Base-by-base conservation (phyloP, 2,797 vertebrate genomes). In the Eidolon dupreanum region DNA sequence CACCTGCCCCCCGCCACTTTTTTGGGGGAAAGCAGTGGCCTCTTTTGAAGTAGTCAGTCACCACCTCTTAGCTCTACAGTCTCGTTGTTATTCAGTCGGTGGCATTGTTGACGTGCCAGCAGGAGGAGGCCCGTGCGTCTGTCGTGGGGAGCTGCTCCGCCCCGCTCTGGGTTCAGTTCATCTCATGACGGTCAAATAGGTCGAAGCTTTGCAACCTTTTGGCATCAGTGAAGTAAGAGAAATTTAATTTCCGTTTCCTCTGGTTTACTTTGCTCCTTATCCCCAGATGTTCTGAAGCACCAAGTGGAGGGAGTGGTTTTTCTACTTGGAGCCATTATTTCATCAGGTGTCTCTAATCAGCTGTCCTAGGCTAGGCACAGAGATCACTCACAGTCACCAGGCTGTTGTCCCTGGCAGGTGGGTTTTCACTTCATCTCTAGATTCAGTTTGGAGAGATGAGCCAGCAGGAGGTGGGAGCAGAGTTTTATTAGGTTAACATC, bases 41-140 rank as follows among this genome's bases (percentile, higher is more conserved):
- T 77, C 53, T 82, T 81, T 81, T 22, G 66, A 55, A 70, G 95
- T 57, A 46, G 38, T 31, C 41, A 24, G 26, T 82, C 46, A 15
- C 20, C 38, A 38, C 41, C 8, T 8, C 66, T 63, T 70, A 51
- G 66, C 59, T 82, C 55, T 12, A 8, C 13, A 1, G 5, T 17
- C 71, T 59, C 19, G 4, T n/a, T 0, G 0, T 61, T n/a, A 4
- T 22, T 36, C 49, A 51, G 8, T 24, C 6, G 7, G 33, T n/a
- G 46, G 83, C 59, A 5, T 17, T 83, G 61, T 28, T 15, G 53
- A 3, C 36, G 16, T 33, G 89, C 82, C 57, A 36, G 12, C 46
- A 13, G 38, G 26, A 41, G 85, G 84, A 55, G 57, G 22, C 26
- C 28, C 2, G 36, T 15, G 26, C 26, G 31, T 73, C 49, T 36